Evolutionary conservation across 2,797 vertebrate species (phyloP).

Genomic region (Hemitrygon akajei): DNA sequence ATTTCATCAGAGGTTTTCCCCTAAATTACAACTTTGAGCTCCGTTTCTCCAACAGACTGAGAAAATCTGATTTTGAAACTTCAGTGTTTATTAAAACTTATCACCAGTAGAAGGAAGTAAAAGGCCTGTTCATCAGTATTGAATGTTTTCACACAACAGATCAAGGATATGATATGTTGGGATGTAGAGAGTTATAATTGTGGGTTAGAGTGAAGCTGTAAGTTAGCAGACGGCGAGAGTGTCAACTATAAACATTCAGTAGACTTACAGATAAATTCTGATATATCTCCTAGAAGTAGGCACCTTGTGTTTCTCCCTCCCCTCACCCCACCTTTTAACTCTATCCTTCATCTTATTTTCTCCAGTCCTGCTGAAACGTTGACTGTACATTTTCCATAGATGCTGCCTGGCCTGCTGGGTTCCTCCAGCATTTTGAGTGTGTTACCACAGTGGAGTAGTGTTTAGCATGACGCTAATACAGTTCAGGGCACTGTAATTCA

Average conservation of each 20-base stretch:
- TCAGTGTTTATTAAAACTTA: conserved; percentile 70
- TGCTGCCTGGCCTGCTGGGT: too few relatives aligned
- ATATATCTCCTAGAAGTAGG: too few relatives aligned
- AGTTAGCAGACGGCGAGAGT: conserved; percentile 62
- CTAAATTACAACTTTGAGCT: conserved; percentile 74
- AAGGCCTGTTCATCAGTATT: conserved; percentile 71
- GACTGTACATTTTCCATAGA: too few relatives aligned
- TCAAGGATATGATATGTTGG: conserved; percentile 81
- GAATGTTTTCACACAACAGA: conserved; percentile 71
- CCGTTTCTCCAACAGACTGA: conserved; percentile 54
- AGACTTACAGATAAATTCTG: conserved; percentile 71
- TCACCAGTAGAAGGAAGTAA: conserved; percentile 62
- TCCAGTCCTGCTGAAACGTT: too few relatives aligned
- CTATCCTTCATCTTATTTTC: too few relatives aligned
- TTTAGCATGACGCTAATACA: too few relatives aligned
- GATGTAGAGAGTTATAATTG: conserved; percentile 70
- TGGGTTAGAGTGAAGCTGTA: conserved; percentile 64
- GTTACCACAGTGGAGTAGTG: too few relatives aligned
- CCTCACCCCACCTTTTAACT: too few relatives aligned
- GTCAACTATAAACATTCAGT: conserved; percentile 70
- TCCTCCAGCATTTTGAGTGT: too few relatives aligned
- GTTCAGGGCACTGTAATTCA: too few relatives aligned
- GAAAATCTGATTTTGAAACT: conserved; percentile 53
- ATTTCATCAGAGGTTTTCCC: conserved; percentile 68
- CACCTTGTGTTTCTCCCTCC: too few relatives aligned